phyloP scores from a whole-genome alignment of 2,888 invertebrate genomes.

The Asteroscopus sphinx region DNA sequence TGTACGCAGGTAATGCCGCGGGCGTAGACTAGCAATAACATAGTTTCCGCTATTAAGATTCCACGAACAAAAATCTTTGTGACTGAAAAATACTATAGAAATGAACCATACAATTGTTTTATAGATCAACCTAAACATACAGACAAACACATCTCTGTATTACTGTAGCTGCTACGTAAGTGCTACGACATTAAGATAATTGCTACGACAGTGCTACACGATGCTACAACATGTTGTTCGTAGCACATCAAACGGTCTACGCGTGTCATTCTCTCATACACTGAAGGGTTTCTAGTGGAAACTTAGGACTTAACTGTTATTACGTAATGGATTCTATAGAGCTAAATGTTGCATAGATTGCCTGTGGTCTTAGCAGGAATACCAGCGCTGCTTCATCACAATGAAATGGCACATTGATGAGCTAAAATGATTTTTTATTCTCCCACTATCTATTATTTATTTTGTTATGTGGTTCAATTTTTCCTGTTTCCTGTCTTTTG shows the following conservation, averaged over 20 bases:
- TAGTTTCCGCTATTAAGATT: too few species aligned
- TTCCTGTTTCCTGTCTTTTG: too few species aligned
- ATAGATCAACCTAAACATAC: too few species aligned
- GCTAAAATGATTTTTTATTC: too few species aligned
- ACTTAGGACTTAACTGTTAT: slow-evolving; percentile 40
- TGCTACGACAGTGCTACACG: slow-evolving; percentile 25
- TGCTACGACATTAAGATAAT: slow-evolving; percentile 20
- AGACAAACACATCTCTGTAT: neutral
- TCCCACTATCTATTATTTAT: too few species aligned
- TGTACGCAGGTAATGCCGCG: too few species aligned
- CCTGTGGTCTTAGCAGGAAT: too few species aligned
- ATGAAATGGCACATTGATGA: too few species aligned
- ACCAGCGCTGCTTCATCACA: too few species aligned
- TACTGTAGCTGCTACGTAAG: slow-evolving; percentile 14
- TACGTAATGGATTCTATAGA: slow-evolving; percentile 35
- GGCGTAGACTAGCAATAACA: too few species aligned
- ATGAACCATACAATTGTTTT: neutral
- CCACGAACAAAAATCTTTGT: too few species aligned
- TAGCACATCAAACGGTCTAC: slow-evolving; percentile 47
- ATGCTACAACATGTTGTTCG: slow-evolving; percentile 25
- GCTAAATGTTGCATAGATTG: neutral
- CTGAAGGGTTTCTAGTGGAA: slow-evolving; percentile 25
- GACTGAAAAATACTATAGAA: neutral
- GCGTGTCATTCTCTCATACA: slow-evolving; percentile 23
- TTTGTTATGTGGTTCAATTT: too few species aligned